phyloP scores from a whole-genome alignment of 53 echinoderm and acorn worm species.

The Echinometra lucunter region DNA sequence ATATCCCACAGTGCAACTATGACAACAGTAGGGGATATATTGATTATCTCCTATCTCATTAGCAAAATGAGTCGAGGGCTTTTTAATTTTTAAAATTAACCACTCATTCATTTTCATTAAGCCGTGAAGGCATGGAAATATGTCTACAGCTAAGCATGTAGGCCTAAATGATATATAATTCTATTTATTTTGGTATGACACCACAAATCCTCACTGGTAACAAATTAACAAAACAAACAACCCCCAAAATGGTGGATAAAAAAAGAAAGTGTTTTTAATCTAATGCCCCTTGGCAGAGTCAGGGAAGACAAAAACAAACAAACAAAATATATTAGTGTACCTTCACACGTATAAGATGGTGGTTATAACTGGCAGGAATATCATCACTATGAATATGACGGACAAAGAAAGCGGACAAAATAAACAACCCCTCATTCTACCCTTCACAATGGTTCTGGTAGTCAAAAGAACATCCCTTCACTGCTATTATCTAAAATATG shows the following conservation, averaged over 20 bases:
- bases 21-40: neutral
- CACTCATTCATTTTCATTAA: neutral
- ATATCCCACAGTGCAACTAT: neutral
- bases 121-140: neutral
- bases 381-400: too few relatives aligned
- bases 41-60: neutral
- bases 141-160: neutral
- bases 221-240: too few relatives aligned
- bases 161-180: neutral
- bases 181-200: neutral
- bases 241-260: neutral
- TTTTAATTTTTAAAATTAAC: neutral
- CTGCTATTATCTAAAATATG: too few relatives aligned
- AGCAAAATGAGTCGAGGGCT: neutral
- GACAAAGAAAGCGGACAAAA: too few relatives aligned
- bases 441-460: too few relatives aligned
- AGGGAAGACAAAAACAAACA: too few relatives aligned
- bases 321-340: neutral
- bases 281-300: neutral
- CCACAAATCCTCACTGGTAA: neutral
- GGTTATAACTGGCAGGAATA: neutral
- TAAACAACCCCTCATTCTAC: too few relatives aligned
- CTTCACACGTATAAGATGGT: neutral
- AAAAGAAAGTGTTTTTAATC: neutral
- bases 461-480: too few relatives aligned